A percentile compares a stretch with the other conserved stretches of the same genome.
These are phyloP conservation scores for Mycalesis mineus DNA, from an alignment of 2,888 invertebrate genomes.

Conservation along the genomic window DNA sequence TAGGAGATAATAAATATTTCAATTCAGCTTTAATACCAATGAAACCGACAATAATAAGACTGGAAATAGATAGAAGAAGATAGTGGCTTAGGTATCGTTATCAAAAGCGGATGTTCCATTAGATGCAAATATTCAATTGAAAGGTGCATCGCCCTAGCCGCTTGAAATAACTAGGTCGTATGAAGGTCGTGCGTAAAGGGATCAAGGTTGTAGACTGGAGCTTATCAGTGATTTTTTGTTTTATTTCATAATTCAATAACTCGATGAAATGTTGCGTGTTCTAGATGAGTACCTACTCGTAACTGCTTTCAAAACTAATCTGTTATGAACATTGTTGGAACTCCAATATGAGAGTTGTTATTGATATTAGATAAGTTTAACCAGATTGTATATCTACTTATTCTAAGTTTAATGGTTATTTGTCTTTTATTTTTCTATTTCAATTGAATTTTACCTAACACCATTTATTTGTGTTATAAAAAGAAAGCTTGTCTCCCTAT, in stretches of 20 bases:
- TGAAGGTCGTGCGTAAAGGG: conserved; percentile 45
- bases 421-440: background rate
- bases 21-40: background rate
- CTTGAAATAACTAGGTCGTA: conserved; percentile 46
- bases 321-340: background rate
- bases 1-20: background rate
- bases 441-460: no score
- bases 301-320: background rate
- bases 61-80: no score
- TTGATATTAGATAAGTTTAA: background rate
- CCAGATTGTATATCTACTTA: background rate
- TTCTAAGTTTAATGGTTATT: background rate
- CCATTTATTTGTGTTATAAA: no score
- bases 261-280: background rate
- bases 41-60: background rate
- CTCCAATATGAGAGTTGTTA: background rate
- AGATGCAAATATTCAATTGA: conserved; percentile 43
- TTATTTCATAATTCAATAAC: background rate
- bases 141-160: conserved; percentile 46
- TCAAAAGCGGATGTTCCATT: conserved; percentile 27
- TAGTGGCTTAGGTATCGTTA: conserved; percentile 13
- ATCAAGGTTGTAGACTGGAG: conserved; percentile 38
- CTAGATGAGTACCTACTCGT: background rate
- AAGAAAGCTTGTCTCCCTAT: no score
- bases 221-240: background rate